Conservation (phyloP, 2,113 vertebrate genomes). For the Carlito syrichta region DNA sequence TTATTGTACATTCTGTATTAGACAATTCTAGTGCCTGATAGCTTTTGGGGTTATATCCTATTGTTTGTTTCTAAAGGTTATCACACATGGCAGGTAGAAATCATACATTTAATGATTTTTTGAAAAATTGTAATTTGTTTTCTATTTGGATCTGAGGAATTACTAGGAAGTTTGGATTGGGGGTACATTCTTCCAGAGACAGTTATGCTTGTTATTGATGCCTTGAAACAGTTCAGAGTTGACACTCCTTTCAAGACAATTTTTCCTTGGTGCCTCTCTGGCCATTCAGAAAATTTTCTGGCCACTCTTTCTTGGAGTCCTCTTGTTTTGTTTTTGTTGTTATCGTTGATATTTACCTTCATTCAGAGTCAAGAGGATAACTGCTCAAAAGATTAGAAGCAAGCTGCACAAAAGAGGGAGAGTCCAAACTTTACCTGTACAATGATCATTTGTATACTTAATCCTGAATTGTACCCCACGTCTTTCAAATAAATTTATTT, state of each 20-base stretch:
- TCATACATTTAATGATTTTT: background rate
- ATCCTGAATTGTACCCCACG: too few relatives aligned
- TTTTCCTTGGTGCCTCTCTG: background rate
- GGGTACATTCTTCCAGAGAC: background rate
- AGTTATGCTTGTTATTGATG: background rate
- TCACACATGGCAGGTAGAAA: too few relatives aligned
- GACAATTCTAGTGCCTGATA: background rate
- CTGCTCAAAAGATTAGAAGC: too few relatives aligned
- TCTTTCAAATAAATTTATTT: too few relatives aligned
- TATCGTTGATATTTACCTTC: background rate
- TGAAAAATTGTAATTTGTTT: background rate
- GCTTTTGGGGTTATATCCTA: background rate
- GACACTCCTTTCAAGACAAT: background rate
- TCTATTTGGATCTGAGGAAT: background rate
- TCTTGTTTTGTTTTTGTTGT: background rate
- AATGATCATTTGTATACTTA: too few relatives aligned
- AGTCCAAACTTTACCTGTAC: too few relatives aligned
- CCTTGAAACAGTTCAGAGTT: background rate
- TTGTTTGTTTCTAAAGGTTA: background rate
- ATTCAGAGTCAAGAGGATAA: too few relatives aligned
- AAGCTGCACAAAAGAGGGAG: too few relatives aligned
- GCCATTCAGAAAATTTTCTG: background rate
- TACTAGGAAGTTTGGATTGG: background rate
- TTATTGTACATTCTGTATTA: background rate
- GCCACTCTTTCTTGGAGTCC: background rate